Percentiles rank a stretch among this genome's conserved stretches.
Evolutionary conservation across 1,140 invertebrate genomes (phyloP).

Genomic region (Dinothrombium tinctorium): DNA sequence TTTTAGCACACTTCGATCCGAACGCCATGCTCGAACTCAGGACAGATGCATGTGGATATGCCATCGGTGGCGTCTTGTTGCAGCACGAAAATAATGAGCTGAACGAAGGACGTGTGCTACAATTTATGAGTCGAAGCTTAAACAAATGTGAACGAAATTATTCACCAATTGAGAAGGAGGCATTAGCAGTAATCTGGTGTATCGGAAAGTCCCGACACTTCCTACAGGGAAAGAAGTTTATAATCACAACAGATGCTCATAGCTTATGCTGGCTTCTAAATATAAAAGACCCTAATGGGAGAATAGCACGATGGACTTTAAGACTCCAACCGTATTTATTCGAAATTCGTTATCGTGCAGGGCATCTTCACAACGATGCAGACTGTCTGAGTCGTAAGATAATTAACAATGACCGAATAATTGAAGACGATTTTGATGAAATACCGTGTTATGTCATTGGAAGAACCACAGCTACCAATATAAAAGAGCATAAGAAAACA

Average conservation of each 20-base stretch:
- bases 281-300: slow-evolving; percentile 20
- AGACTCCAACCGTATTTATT: no score
- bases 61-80: slow-evolving; percentile 17
- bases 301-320: slow-evolving; percentile 26
- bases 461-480: no score
- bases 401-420: no score
- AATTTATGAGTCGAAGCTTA: slow-evolving; percentile 22
- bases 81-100: slow-evolving; percentile 8
- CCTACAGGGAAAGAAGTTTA: slow-evolving; percentile 25
- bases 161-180: slow-evolving; percentile 24
- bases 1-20: not conserved
- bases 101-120: slow-evolving; percentile 13
- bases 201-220: slow-evolving; percentile 25
- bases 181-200: slow-evolving; percentile 26
- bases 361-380: no score
- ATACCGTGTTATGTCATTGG: no score
- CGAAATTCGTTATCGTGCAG: no score
- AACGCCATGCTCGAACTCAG: slow-evolving; percentile 13
- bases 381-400: no score
- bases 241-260: slow-evolving; percentile 26
- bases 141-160: slow-evolving; percentile 23
- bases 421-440: no score
- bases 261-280: slow-evolving; percentile 23
- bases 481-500: no score
- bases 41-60: slow-evolving; percentile 18